A percentile compares a stretch with the other conserved stretches of the same genome.
These are phyloP conservation scores for Peromyscus polionotus DNA, from an alignment of 2,113 vertebrate species.

Conservation along the genomic window DNA sequence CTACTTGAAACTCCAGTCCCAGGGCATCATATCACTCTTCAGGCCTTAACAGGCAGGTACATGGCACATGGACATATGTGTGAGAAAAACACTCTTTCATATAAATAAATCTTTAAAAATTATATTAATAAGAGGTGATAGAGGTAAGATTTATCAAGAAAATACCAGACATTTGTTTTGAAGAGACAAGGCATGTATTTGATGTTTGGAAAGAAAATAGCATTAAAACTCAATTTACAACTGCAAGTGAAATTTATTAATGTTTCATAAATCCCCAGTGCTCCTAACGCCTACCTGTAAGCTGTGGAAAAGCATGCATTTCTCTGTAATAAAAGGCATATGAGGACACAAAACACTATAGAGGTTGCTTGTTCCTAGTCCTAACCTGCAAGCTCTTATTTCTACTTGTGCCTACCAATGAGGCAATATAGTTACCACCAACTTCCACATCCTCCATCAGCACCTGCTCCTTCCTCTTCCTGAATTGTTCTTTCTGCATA, in stretches of 20 bases:
- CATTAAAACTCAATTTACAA: constrained; percentile 1
- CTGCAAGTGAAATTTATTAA: not conserved
- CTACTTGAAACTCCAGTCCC: not conserved
- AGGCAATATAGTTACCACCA: not conserved
- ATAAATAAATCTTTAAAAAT: not conserved
- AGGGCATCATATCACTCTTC: not conserved
- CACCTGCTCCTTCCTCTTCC: not conserved
- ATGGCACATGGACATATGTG: not conserved
- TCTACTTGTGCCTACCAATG: not conserved
- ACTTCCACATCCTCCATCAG: not conserved
- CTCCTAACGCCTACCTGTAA: fast-evolving
- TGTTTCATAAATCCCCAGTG: not conserved
- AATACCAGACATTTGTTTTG: not conserved
- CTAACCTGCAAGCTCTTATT: not conserved
- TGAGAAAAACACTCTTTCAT: not conserved
- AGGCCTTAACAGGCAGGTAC: not conserved
- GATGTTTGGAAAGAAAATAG: constrained; percentile 10
- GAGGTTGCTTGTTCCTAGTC: not conserved
- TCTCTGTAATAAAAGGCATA: not conserved
- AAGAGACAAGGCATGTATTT: not conserved
- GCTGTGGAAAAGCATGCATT: not conserved
- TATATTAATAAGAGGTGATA: not conserved
- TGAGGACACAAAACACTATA: no score
- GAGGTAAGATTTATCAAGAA: not conserved
- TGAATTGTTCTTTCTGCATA: not conserved